phyloP scores from a whole-genome alignment of 2,113 vertebrate species.

The Pleuronectes platessa region DNA sequence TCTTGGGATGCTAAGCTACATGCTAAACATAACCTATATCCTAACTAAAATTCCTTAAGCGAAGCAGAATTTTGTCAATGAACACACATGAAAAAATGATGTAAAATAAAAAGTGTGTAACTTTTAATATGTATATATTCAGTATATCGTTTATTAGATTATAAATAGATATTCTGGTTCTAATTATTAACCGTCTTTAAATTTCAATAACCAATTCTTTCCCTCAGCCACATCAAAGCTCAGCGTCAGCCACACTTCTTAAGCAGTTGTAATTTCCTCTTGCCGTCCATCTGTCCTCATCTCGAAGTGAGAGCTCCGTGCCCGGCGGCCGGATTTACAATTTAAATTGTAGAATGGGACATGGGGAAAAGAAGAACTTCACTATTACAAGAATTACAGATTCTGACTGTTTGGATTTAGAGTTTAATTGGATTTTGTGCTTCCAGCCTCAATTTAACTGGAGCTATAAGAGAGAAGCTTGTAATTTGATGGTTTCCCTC shows the following conservation, averaged over 20 bases:
- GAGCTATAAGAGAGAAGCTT: neutral
- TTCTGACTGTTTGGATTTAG: neutral
- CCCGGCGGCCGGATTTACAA: neutral
- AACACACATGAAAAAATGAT: no score
- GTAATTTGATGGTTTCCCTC: neutral
- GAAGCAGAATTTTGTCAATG: neutral
- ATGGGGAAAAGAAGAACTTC: neutral
- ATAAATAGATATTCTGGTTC: no score
- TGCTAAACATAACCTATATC: no score
- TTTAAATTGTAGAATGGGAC: neutral
- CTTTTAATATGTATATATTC: no score
- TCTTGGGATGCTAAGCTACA: no score
- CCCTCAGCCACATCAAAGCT: slow-evolving; percentile 2
- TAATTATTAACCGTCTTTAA: no score
- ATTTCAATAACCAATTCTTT: neutral
- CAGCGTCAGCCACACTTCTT: neutral
- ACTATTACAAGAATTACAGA: neutral
- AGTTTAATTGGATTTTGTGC: neutral
- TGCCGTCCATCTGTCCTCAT: neutral
- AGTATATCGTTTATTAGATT: no score
- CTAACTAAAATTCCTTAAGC: no score
- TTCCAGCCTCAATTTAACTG: neutral
- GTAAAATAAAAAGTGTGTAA: no score
- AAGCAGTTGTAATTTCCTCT: slow-evolving; percentile 1
- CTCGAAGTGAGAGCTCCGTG: neutral